Conservation (phyloP, 2,797 vertebrate genomes). For the Mallotus villosus region DNA sequence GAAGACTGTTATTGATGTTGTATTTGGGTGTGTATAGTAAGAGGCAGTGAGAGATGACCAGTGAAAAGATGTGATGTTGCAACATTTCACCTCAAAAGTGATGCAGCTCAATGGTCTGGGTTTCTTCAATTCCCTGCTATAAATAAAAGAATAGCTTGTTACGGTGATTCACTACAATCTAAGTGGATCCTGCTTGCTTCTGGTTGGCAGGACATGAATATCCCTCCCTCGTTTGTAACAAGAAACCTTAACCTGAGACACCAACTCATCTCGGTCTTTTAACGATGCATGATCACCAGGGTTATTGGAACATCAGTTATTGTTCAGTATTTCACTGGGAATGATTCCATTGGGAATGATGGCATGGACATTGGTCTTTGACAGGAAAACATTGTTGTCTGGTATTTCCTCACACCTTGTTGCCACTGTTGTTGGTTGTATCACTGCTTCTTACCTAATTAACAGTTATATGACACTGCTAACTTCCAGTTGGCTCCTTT, state of each 20-base stretch:
- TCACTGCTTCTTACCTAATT: conserved; percentile 15
- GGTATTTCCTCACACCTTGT: neutral
- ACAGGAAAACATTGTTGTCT: neutral
- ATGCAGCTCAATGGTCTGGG: neutral
- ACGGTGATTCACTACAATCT: neutral
- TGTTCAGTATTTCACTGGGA: neutral
- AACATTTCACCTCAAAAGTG: neutral
- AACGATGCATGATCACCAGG: neutral
- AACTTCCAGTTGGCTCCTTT: neutral
- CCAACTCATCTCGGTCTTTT: neutral
- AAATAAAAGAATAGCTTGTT: too few species aligned
- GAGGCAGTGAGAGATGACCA: neutral
- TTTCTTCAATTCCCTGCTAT: neutral
- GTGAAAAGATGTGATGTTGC: neutral
- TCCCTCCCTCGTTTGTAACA: neutral
- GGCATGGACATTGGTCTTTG: too few species aligned
- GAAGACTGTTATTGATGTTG: too few species aligned
- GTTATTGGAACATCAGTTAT: neutral
- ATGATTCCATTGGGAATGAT: too few species aligned
- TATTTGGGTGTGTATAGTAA: too few species aligned
- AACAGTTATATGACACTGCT: neutral
- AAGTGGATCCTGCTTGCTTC: neutral
- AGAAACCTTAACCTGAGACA: neutral
- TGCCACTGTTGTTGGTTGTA: neutral
- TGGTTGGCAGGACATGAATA: neutral